Conservation (phyloP, 1,140 invertebrate genomes). For the Capitella teleta region DNA sequence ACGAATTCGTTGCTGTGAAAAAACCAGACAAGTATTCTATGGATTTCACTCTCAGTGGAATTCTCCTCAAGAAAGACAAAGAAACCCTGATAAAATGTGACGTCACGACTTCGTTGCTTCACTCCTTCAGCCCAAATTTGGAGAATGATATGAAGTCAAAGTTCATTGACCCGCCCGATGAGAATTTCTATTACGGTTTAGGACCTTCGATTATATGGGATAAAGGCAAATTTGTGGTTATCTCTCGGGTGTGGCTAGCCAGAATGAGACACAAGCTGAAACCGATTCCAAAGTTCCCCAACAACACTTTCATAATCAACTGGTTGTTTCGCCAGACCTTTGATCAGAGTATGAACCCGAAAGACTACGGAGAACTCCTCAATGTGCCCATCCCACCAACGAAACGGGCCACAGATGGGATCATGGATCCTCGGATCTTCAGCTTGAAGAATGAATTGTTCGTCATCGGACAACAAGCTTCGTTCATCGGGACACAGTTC, state of each 20-base stretch:
- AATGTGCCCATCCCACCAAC: constrained; percentile 14
- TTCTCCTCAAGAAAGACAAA: no score
- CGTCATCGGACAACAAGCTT: constrained; percentile 13
- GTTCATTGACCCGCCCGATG: constrained; percentile 13
- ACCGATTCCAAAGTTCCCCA: constrained; percentile 10
- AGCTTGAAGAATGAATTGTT: constrained; percentile 8
- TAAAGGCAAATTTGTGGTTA: constrained; percentile 11
- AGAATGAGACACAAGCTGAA: constrained; percentile 14
- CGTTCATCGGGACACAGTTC: constrained; percentile 4
- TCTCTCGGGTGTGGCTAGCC: constrained; percentile 17
- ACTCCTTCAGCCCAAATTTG: constrained; percentile 15
- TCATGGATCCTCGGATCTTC: constrained; percentile 15
- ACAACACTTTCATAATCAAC: constrained; percentile 15
- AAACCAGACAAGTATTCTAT: no score
- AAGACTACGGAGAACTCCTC: constrained; percentile 11
- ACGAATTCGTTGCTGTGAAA: no score
- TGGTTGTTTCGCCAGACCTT: constrained; percentile 14
- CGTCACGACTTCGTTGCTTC: constrained; percentile 12
- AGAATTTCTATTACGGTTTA: constrained; percentile 14
- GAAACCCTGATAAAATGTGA: no score
- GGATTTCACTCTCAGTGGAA: no score
- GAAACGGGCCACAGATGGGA: constrained; percentile 14
- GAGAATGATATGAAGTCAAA: constrained; percentile 10
- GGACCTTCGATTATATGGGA: constrained; percentile 17
- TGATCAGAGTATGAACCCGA: constrained; percentile 9